Evolutionary conservation across 1,140 invertebrate genomes (phyloP), one percentile per base, ranked within the genome.

Genomic region (Micrasema longulum): DNA sequence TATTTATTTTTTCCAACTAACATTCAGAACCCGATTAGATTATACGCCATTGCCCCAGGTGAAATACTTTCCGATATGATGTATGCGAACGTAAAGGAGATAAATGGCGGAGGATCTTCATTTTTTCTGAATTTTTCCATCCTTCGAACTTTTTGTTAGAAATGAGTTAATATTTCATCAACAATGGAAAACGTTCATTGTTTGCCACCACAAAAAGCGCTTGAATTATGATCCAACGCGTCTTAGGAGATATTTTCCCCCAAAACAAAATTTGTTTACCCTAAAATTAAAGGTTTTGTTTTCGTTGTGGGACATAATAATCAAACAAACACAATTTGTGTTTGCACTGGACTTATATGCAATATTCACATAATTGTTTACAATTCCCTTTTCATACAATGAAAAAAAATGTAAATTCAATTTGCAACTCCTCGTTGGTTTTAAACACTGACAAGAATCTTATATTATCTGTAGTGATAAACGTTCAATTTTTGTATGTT

Each of bases 31-130:
- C 50, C 66, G 53, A 69, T 69, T 69, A 53, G 36, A 53, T 69
- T 69, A 69, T 60, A 43, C 66, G 36, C 53, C 22, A 60, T 41
- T 69, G 66, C 66, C 52, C 45, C 52, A 69, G 66, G 50, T 69
- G 35, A 45, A 69, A 69, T 45, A 31, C 66, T 69, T 60, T 43
- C 52, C 66, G 20, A 57, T 69, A 57, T 69, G 66, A 69, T 57
- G 52, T 69, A 69, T 69, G 66, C 47, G 66, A 31, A 69, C 66
- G 53, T 69, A 69, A 69, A 60, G 36, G 41, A 69, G 66, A 69
- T 69, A 69, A 57, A 69, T 69, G 66, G 35, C 36, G 66, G 38
- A 20, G 36, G 53, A 52, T 67, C 65, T 67, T 67, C 48, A 53
- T 18, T 53, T 67, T 57, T 36, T 57, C 53, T 16, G n/a, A 57